phyloP scores from a whole-genome alignment of 2,797 vertebrate species.

The Esox lucius region DNA sequence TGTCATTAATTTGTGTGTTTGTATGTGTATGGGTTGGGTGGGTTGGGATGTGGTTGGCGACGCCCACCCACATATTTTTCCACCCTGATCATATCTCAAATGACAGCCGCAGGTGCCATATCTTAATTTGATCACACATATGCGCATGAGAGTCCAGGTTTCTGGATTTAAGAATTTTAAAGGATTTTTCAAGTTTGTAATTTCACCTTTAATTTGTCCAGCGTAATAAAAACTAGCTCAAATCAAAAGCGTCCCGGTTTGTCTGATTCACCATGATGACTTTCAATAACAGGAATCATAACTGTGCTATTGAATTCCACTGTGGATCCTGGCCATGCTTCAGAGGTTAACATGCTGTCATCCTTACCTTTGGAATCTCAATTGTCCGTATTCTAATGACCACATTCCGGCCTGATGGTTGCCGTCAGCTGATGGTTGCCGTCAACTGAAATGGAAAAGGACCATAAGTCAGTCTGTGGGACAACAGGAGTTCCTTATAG shows the following conservation, averaged over 20 bases:
- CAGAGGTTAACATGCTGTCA: background rate
- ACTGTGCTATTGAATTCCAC: too few species aligned
- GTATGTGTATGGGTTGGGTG: too few species aligned
- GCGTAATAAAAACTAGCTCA: too few species aligned
- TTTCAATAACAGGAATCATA: too few species aligned
- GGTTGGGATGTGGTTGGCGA: too few species aligned
- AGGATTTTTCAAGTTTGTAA: too few species aligned
- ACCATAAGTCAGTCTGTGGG: background rate
- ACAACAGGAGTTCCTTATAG: background rate
- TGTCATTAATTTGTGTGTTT: conserved; percentile 48
- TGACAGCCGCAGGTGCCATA: background rate
- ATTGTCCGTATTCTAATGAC: background rate
- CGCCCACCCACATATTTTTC: background rate
- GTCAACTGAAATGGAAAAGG: background rate
- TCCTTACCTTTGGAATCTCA: background rate
- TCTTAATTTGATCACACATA: background rate
- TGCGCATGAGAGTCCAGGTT: too few species aligned
- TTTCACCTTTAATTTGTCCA: too few species aligned
- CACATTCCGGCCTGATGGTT: background rate
- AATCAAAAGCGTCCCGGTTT: too few species aligned
- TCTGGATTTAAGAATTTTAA: too few species aligned
- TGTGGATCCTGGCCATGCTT: too few species aligned
- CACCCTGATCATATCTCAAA: background rate
- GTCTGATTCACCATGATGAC: too few species aligned
- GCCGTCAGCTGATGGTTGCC: background rate